phyloP scores from a whole-genome alignment of 64 coral and sea anemone species.

The Platygyra sinensis region DNA sequence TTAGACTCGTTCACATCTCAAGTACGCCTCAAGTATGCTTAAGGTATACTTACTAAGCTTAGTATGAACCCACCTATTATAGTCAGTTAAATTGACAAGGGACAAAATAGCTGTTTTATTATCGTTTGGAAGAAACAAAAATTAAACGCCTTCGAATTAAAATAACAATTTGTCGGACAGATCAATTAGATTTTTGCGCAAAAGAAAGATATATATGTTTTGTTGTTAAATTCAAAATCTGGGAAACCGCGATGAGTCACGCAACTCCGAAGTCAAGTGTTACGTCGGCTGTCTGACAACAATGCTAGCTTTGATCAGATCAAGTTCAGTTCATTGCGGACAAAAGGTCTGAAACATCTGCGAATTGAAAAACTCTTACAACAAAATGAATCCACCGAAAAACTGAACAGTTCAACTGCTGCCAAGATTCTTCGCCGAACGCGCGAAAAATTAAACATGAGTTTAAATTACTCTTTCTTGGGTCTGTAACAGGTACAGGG shows the following conservation, averaged over 20 bases:
- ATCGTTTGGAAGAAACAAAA: too few species aligned
- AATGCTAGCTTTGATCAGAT: background rate
- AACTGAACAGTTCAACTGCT: background rate
- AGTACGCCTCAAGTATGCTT: too few species aligned
- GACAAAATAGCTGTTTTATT: too few species aligned
- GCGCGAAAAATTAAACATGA: background rate
- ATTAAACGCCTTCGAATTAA: too few species aligned
- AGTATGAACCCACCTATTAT: too few species aligned
- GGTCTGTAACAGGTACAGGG: background rate
- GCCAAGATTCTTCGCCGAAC: background rate
- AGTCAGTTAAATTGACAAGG: too few species aligned
- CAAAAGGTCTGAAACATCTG: background rate
- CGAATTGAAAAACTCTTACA: background rate
- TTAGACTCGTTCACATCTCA: too few species aligned
- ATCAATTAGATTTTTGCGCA: too few species aligned
- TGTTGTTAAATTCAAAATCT: too few species aligned
- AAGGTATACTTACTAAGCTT: too few species aligned
- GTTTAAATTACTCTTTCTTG: background rate
- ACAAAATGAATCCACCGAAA: background rate
- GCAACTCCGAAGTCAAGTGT: background rate
- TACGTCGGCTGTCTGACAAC: background rate
- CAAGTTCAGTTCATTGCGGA: background rate
- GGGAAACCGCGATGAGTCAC: background rate
- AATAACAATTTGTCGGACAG: too few species aligned
- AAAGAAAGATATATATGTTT: too few species aligned